Evolutionary conservation across 2,797 vertebrate species (phyloP), one percentile per base, ranked within the genome.

Genomic region (Acanthornis magna): DNA sequence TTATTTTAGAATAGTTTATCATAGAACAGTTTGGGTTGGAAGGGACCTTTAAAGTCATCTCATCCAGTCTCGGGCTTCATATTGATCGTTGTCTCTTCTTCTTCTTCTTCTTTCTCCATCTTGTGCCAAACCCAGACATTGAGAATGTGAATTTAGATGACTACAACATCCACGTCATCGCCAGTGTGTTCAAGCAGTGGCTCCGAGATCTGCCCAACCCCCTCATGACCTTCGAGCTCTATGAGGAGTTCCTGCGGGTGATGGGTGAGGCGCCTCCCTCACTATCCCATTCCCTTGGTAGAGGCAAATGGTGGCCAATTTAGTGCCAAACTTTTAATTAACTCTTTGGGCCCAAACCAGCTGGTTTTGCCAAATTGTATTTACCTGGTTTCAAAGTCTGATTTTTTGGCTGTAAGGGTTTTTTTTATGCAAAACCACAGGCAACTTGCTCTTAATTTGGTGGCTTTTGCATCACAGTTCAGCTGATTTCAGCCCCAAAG

Each of bases 131-230:
- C 50, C 42, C 97, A 99, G 99, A 99, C 96, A 98, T 98, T 8
- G 98, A 99, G 68, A 98, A 70, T 29, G 98, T 99, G 91, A 99
- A 98, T 97, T 98, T 99, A 75, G 99, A 99, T 2, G 99, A 99
- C 97, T 99, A 99, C 97, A 99, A 99, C 97, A 99, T 99, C 97
- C 99, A 99, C 1, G 99, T 99, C 70, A 99, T 99, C 5, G 99
- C 98, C n/a, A 99, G 99, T 15, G 99, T 99, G 36, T 99, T 99
- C 96, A 99, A 99, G 96, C 99, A 99, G 94, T 99, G 99, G 99
- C 98, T 99, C 79, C 98, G 99, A 67, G 99, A 99, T 75, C 98
- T 99, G 85, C 99, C 99, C 6, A 99, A 99, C 96, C 99, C 99
- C 45, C 98, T 99, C 81, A 99, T 99, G 99, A 99, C 99, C 7